Conservation (phyloP, 1,140 invertebrate genomes). For the Oedothorax gibbosus region DNA sequence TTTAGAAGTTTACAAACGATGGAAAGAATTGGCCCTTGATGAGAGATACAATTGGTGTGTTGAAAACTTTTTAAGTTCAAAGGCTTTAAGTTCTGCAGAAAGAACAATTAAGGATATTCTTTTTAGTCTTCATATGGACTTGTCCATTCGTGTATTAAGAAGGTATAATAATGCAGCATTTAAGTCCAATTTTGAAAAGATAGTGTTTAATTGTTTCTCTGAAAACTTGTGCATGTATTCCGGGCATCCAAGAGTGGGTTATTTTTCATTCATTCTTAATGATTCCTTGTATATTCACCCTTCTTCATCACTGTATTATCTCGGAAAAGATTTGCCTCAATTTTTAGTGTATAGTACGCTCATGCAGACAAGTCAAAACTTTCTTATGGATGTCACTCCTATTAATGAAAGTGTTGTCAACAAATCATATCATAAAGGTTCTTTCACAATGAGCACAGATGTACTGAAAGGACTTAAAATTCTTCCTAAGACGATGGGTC, state of each 20-base stretch:
- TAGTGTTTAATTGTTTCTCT: slow-evolving; percentile 90
- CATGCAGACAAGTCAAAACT: slow-evolving; percentile 43
- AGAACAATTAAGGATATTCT: slow-evolving; percentile 72
- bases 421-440: slow-evolving; percentile 11
- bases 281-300: slow-evolving; percentile 86
- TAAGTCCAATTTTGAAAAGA: slow-evolving; percentile 79
- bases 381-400: slow-evolving; percentile 39
- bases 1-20: slow-evolving; percentile 81
- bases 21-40: slow-evolving; percentile 5
- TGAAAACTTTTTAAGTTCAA: slow-evolving; percentile 41
- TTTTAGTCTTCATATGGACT: slow-evolving; percentile 82
- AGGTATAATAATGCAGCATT: slow-evolving; percentile 77
- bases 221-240: slow-evolving; percentile 87
- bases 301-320: slow-evolving; percentile 86
- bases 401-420: slow-evolving; percentile 36
- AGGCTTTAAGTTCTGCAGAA: slow-evolving; percentile 43
- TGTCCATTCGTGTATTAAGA: slow-evolving; percentile 79
- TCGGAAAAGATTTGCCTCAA: slow-evolving; percentile 65
- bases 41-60: slow-evolving; percentile 47
- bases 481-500: slow-evolving; percentile 28
- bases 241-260: slow-evolving; percentile 80
- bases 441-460: slow-evolving; percentile 1
- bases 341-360: slow-evolving; percentile 45
- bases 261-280: slow-evolving; percentile 85
- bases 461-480: slow-evolving; percentile 27